Percentiles rank a stretch among this genome's conserved stretches.
phyloP scores from a whole-genome alignment of 2,888 invertebrate genomes.

The Stenodera caucasica region DNA sequence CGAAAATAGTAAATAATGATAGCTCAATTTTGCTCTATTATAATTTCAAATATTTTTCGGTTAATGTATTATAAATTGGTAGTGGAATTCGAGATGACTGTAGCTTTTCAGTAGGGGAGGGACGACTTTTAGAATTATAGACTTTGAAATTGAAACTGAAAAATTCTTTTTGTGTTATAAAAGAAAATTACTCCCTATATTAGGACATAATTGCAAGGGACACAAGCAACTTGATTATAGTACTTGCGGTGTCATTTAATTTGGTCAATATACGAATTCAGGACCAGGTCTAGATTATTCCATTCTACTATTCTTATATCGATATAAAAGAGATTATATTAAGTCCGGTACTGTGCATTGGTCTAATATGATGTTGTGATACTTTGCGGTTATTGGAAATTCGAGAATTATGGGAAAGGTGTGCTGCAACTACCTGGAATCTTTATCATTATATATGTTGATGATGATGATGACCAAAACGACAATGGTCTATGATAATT shows the following conservation, averaged over 20 bases:
- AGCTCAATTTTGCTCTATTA: conserved; percentile 37
- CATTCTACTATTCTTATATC: too few relatives aligned
- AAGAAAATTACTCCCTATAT: conserved; percentile 26
- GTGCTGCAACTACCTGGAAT: conserved; percentile 17
- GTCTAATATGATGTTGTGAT: conserved; percentile 20
- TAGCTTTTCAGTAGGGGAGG: conserved; percentile 8
- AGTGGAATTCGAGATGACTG: conserved; percentile 17
- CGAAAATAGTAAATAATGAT: not conserved
- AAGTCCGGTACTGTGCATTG: not conserved
- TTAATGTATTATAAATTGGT: conserved; percentile 47
- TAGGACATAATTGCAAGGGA: conserved; percentile 19
- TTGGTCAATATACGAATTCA: conserved; percentile 29
- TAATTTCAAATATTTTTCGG: conserved; percentile 36
- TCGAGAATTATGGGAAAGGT: conserved; percentile 32
- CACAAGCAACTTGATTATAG: conserved; percentile 38
- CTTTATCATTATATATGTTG: not conserved
- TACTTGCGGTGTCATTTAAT: conserved; percentile 45
- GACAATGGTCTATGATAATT: not conserved
- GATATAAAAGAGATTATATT: not conserved
- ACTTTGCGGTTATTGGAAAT: conserved; percentile 31
- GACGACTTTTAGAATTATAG: conserved; percentile 24
- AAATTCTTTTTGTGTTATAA: conserved; percentile 24
- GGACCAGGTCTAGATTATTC: conserved; percentile 16
- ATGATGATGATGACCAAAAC: not conserved
- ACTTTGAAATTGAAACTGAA: conserved; percentile 35